phyloP scores from a whole-genome alignment of 2,888 invertebrate genomes.

The Andrena praecox region DNA sequence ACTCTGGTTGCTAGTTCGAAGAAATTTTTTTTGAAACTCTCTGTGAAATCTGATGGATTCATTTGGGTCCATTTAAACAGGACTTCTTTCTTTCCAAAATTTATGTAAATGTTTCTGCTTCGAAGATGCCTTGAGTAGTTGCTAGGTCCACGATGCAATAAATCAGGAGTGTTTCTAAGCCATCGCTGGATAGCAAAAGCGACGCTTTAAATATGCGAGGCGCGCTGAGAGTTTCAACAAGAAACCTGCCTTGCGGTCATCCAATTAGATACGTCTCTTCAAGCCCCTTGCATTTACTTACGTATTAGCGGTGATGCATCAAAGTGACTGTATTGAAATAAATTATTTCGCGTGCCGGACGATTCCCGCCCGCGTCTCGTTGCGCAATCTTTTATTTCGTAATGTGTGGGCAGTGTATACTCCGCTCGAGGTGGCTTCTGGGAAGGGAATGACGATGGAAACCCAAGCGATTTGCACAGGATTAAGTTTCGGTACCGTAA shows the following conservation, averaged over 20 bases:
- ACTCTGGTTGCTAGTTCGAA: not conserved
- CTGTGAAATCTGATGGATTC: not conserved
- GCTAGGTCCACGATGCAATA: not conserved
- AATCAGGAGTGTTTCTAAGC: constrained; percentile 23
- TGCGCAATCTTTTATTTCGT: constrained; percentile 4
- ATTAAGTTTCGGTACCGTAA: too few relatives aligned
- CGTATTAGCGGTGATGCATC: constrained; percentile 36
- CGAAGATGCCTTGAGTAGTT: not conserved
- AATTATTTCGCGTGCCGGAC: not conserved
- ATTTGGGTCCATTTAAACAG: not conserved
- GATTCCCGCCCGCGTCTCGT: not conserved
- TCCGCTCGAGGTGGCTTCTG: not conserved
- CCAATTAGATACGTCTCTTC: constrained; percentile 55
- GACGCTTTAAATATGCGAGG: constrained; percentile 50
- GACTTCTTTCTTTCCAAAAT: too few relatives aligned
- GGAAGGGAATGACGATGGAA: constrained; percentile 12
- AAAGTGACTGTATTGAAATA: constrained; percentile 10
- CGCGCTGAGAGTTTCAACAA: constrained; percentile 58
- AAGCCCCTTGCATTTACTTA: constrained; percentile 21
- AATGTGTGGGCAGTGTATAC: not conserved
- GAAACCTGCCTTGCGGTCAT: constrained; percentile 57
- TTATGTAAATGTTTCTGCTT: too few relatives aligned
- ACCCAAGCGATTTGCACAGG: not conserved
- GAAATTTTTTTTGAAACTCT: not conserved
- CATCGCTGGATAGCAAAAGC: not conserved